Evolutionary conservation across 2,888 invertebrate species (phyloP).

Genomic region (Melikaiella ostensackeni): DNA sequence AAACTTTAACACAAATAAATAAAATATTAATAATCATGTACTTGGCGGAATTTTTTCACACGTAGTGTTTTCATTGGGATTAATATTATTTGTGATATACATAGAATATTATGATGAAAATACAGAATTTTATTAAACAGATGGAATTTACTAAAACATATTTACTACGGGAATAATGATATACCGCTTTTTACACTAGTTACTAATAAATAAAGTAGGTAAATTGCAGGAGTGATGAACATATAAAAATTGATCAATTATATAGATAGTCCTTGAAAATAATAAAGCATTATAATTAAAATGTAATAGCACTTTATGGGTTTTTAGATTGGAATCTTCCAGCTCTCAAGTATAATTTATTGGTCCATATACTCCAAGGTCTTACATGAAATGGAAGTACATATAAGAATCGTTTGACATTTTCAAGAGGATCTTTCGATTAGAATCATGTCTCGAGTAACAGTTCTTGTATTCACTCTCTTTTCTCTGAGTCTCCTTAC

Average conservation of each 20-base stretch:
- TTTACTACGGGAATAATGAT: too few species aligned
- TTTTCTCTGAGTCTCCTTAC: neutral
- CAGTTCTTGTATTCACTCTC: slow-evolving; percentile 1
- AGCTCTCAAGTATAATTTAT: slow-evolving; percentile 10
- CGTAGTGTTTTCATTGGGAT: too few species aligned
- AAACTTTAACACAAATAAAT: too few species aligned
- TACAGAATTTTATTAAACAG: too few species aligned
- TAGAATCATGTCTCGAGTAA: slow-evolving; percentile 17
- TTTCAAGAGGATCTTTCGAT: slow-evolving; percentile 13
- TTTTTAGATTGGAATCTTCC: slow-evolving; percentile 11
- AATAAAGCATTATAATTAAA: neutral
- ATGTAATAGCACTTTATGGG: neutral
- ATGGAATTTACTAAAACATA: too few species aligned
- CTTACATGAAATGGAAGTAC: neutral
- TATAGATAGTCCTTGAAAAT: neutral
- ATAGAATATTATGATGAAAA: too few species aligned
- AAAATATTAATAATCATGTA: too few species aligned
- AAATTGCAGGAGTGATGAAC: neutral
- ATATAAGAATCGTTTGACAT: slow-evolving; percentile 23
- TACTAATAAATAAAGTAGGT: too few species aligned
- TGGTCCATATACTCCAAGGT: slow-evolving; percentile 22
- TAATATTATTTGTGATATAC: too few species aligned
- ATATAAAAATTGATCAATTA: neutral
- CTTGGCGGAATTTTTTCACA: too few species aligned
- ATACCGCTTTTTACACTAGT: too few species aligned